phyloP scores from a whole-genome alignment of 2,888 invertebrate genomes.

The Chloroclysta siterata region DNA sequence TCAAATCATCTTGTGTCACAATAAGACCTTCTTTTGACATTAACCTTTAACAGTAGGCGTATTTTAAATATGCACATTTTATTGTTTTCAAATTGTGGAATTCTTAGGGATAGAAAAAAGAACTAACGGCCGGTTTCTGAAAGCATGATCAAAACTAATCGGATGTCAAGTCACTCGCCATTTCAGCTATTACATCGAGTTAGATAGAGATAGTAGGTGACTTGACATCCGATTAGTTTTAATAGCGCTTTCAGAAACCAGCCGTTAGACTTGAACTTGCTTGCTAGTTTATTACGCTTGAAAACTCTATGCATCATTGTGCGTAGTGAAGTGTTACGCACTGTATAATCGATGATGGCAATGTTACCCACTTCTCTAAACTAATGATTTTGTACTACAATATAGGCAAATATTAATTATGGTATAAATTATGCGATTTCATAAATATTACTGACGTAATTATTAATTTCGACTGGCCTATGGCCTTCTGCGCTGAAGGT shows the following conservation, averaged over 20 bases:
- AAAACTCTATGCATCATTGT: not conserved
- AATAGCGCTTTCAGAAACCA: too few relatives aligned
- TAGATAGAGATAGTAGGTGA: too few relatives aligned
- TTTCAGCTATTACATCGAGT: too few relatives aligned
- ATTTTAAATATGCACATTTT: not conserved
- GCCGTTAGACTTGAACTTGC: too few relatives aligned
- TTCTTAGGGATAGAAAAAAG: too few relatives aligned
- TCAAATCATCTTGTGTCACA: slow-evolving; percentile 2
- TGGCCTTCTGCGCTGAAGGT: too few relatives aligned
- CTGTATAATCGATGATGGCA: slow-evolving; percentile 4
- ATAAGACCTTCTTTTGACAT: slow-evolving; percentile 2
- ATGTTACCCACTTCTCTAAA: not conserved
- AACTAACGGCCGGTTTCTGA: too few relatives aligned
- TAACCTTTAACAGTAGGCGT: not conserved
- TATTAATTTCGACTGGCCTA: not conserved
- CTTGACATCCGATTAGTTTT: too few relatives aligned
- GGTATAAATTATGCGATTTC: not conserved
- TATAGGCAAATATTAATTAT: not conserved
- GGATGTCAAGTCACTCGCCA: too few relatives aligned
- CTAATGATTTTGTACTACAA: not conserved
- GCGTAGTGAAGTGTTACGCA: slow-evolving; percentile 3
- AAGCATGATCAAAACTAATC: too few relatives aligned
- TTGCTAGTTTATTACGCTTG: too few relatives aligned
- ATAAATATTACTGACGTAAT: not conserved
- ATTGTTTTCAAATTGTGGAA: not conserved